These are phyloP conservation scores for Aegithalos caudatus DNA, from an alignment of 2,113 vertebrate genomes.

Conservation along the genomic window DNA sequence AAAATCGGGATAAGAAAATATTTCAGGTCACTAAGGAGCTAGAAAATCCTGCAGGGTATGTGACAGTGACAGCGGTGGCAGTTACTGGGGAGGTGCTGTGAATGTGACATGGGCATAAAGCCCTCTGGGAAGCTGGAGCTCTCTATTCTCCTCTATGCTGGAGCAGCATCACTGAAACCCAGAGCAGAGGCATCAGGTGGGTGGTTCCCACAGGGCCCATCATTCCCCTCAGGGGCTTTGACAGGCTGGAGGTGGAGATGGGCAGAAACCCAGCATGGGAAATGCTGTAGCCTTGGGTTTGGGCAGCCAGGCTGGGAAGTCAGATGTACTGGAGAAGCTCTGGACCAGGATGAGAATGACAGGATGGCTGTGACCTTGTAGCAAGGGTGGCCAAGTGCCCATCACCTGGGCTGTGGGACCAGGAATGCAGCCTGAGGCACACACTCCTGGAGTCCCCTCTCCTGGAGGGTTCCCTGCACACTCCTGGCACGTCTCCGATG, in stretches of 20 bases:
- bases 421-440: rapidly evolving
- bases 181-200: not conserved
- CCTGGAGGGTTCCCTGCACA: not conserved
- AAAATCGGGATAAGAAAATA: not conserved
- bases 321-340: not conserved
- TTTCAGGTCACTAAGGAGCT: not conserved
- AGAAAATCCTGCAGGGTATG: rapidly evolving
- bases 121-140: not conserved
- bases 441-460: not conserved
- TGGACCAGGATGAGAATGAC: rapidly evolving
- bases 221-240: rapidly evolving
- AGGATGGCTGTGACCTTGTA: not conserved
- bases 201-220: too few species aligned
- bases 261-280: rapidly evolving
- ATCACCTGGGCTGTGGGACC: not conserved
- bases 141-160: too few species aligned
- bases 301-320: not conserved
- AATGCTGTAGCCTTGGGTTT: too few species aligned
- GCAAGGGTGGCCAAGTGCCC: not conserved
- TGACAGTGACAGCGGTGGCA: not conserved
- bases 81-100: rapidly evolving
- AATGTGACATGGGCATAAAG: rapidly evolving
- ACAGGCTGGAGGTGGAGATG: not conserved
- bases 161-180: not conserved
- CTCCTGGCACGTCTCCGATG: rapidly evolving